Percentiles rank a stretch among this genome's conserved stretches.
These are phyloP conservation scores for Camelus bactrianus DNA, from an alignment of 2,113 vertebrate species.

Conservation along the genomic window DNA sequence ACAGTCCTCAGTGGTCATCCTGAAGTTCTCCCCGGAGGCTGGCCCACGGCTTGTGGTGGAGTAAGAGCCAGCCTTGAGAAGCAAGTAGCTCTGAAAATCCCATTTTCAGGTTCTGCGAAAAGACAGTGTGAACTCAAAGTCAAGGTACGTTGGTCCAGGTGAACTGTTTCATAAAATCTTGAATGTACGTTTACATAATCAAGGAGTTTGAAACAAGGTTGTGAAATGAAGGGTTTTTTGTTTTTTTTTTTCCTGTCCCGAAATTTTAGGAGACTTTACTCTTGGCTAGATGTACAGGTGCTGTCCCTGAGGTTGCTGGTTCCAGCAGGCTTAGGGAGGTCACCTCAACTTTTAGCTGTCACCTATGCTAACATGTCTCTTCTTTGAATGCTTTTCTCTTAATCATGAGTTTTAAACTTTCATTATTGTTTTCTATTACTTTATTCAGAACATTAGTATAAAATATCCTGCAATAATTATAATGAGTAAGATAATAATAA, in stretches of 20 bases:
- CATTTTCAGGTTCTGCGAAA: not conserved
- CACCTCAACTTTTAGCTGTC: not conserved
- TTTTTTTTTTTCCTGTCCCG: not conserved
- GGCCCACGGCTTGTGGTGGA: not conserved
- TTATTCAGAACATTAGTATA: conserved; percentile 6
- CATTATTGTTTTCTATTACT: not conserved
- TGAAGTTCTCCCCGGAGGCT: not conserved
- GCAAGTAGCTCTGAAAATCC: not conserved
- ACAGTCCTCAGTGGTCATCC: not conserved
- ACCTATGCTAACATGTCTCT: not conserved
- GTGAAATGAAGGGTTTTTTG: not conserved
- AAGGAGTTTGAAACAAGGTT: not conserved
- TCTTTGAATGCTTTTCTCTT: not conserved
- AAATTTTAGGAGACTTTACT: not conserved
- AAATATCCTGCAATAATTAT: conserved; percentile 22
- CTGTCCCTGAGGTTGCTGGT: not conserved
- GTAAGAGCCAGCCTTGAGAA: not conserved
- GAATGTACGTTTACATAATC: not conserved
- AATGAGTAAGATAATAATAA: conserved; percentile 51
- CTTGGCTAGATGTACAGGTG: not conserved
- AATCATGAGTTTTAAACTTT: not conserved
- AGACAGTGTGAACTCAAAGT: not conserved
- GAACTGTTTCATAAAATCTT: not conserved
- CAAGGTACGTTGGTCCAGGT: not conserved
- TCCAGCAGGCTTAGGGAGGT: not conserved